Percentiles rank a stretch among this genome's conserved stretches.
phyloP scores from a whole-genome alignment of 2,113 vertebrate species.

The Eurypyga helias region DNA sequence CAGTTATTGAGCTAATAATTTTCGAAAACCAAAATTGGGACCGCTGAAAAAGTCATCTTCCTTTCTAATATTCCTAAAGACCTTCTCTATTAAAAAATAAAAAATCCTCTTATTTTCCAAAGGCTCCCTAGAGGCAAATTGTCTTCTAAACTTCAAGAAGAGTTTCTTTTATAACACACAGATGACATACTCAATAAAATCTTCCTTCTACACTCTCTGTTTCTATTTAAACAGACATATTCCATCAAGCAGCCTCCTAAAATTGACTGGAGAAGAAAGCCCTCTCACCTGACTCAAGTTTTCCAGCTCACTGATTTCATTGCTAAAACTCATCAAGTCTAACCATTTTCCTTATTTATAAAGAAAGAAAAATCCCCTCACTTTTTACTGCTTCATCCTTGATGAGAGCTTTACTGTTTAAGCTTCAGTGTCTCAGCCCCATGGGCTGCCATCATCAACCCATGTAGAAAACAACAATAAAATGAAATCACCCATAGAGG shows the following conservation, averaged over 20 bases:
- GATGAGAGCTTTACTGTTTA: conserved; percentile 42
- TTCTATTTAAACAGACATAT: conserved; percentile 17
- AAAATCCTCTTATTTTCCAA: neutral
- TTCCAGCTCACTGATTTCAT: conserved; percentile 55
- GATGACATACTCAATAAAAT: conserved; percentile 40
- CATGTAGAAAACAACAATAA: conserved; percentile 63
- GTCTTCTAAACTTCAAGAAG: conserved; percentile 10
- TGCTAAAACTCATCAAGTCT: conserved; percentile 25
- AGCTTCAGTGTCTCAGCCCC: conserved; percentile 30
- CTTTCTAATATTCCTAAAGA: conserved; percentile 3
- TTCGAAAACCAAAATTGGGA: conserved; percentile 24
- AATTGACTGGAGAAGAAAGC: neutral
- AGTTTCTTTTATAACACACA: neutral
- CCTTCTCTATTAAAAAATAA: neutral
- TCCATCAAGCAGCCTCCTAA: neutral
- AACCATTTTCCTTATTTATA: conserved; percentile 41
- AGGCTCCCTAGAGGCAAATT: conserved; percentile 9
- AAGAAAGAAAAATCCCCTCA: neutral
- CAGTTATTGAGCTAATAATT: conserved; percentile 3
- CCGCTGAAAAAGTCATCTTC: neutral
- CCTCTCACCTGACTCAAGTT: conserved; percentile 6
- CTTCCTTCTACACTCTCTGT: neutral
- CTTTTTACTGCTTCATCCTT: conserved; percentile 57
- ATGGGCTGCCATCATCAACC: conserved; percentile 39
- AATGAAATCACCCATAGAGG: conserved; percentile 58